phyloP scores from a whole-genome alignment of 2,888 invertebrate genomes.

The Achlya flavicornis region DNA sequence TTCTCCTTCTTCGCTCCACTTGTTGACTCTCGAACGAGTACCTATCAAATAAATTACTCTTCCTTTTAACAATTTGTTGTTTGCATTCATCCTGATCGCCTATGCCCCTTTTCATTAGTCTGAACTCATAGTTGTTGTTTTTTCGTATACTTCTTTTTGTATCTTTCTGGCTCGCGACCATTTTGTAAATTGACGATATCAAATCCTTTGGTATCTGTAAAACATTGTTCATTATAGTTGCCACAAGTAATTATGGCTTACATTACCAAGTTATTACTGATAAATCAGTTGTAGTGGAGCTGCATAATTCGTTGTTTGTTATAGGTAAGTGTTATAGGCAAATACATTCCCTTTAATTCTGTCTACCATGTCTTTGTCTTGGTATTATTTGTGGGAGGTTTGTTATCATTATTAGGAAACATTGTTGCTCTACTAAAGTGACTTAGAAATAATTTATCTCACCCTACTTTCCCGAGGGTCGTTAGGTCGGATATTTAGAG shows the following conservation, averaged over 20 bases:
- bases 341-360: too few species aligned
- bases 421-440: too few species aligned
- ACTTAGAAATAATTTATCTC: constrained; percentile 20
- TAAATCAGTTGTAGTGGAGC: background rate
- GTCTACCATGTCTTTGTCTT: too few species aligned
- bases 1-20: constrained; percentile 69
- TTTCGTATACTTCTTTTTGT: constrained; percentile 81
- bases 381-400: too few species aligned
- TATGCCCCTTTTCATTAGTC: constrained; percentile 53
- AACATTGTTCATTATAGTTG: background rate
- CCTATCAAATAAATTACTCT: constrained; percentile 72
- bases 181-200: constrained; percentile 88
- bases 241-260: background rate
- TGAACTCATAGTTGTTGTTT: constrained; percentile 75
- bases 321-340: too few species aligned
- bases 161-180: constrained; percentile 88
- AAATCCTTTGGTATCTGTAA: constrained; percentile 88
- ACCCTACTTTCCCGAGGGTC: constrained; percentile 91
- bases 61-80: constrained; percentile 68
- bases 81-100: constrained; percentile 59
- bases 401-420: too few species aligned
- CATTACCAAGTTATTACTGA: background rate
- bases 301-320: too few species aligned
- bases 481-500: constrained; percentile 91
- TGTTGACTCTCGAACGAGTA: constrained; percentile 73